Evolutionary conservation across 1,140 invertebrate genomes (phyloP), one percentile per base, ranked within the genome.

Genomic region (Leptopilina clavipes): DNA sequence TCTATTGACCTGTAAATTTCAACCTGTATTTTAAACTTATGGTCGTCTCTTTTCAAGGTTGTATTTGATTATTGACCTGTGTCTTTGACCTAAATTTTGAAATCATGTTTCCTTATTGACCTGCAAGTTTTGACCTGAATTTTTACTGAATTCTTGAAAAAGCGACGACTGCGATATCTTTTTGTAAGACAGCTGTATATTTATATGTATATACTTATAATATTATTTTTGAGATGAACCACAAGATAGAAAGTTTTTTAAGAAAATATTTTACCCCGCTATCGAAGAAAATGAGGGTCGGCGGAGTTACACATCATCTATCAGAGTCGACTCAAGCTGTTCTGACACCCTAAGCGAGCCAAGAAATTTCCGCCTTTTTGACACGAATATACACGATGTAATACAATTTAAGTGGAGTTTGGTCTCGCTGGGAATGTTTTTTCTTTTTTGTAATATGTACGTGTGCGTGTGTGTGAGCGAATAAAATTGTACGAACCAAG

Each of bases 341-440:
- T 65, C 59, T 65, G 59, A 65, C 59, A 65, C 59, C 59, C 59
- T 65, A 65, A 65, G 59, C 22, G 59, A 65, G 59, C 59, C 59
- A 65, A 65, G 59, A 65, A 31, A 65, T 65, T 65, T 65, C 59
- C 59, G 59, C 59, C 59, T 65, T 65, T 65, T 65, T 65, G 59
- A 65, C 59, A 65, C 59, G 59, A 37, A 65, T 65, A 65, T 65
- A 65, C 59, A 65, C 59, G 59, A 65, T 65, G 59, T 65, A 65
- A 65, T 65, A 65, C 59, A 65, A 65, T 65, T 65, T 65, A 37
- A 65, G 59, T 65, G 59, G 22, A 65, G 59, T 65, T 65, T 65
- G 59, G 59, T 37, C 59, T 65, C 59, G 59, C 11, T 65, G 59
- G 59, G 12, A 65, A 65, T 65, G 59, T n/a, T 65, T 17, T 65